Percentiles rank a stretch among this genome's conserved stretches.
phyloP scores from a whole-genome alignment of 1,140 invertebrate genomes.

The Sarcophaga bullata region DNA sequence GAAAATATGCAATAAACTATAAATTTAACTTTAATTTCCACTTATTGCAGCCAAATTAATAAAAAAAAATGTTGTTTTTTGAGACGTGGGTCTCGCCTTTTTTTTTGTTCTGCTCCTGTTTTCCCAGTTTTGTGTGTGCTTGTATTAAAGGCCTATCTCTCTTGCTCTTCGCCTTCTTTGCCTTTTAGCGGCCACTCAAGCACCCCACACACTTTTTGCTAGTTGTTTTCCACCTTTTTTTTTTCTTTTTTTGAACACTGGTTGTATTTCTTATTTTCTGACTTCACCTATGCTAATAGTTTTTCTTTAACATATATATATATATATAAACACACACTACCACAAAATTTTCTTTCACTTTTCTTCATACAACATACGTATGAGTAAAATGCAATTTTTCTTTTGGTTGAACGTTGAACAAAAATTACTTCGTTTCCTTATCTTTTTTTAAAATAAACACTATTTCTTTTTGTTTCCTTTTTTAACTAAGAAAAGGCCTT shows the following conservation, averaged over 20 bases:
- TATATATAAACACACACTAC: constrained; percentile 25
- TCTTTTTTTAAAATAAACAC: too few relatives aligned
- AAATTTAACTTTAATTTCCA: background rate
- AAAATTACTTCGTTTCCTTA: constrained; percentile 35
- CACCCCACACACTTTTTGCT: constrained; percentile 37
- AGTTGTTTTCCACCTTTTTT: constrained; percentile 33
- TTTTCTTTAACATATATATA: background rate
- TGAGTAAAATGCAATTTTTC: constrained; percentile 41
- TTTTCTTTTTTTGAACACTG: background rate
- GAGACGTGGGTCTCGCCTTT: too few relatives aligned
- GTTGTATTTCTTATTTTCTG: constrained; percentile 34
- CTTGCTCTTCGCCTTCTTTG: background rate
- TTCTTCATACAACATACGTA: background rate
- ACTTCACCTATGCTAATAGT: constrained; percentile 27
- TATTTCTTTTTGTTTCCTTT: background rate
- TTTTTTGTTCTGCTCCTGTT: constrained; percentile 13
- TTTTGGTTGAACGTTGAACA: background rate
- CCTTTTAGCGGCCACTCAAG: constrained; percentile 5
- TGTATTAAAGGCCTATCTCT: background rate
- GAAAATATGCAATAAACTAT: background rate
- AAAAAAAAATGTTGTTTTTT: too few relatives aligned
- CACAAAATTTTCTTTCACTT: constrained; percentile 38
- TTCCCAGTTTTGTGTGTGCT: background rate
- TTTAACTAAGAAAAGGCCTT: constrained; percentile 12
- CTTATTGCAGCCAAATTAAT: background rate